Evolutionary conservation across 1,140 invertebrate genomes (phyloP), one percentile per base, ranked within the genome.

Genomic region (Acyrthosiphon pisum): DNA sequence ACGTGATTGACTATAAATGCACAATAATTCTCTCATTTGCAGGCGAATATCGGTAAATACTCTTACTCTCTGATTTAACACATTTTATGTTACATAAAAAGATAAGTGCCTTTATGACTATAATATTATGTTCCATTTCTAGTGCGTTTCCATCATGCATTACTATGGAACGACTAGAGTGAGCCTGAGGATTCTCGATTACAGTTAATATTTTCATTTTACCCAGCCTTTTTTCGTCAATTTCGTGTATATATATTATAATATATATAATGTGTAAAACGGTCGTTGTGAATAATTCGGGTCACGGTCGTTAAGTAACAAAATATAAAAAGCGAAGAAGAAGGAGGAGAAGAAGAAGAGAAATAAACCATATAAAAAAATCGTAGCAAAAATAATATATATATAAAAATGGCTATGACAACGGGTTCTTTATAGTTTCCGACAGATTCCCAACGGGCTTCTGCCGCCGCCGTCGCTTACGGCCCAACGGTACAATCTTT

Each of bases 341-440:
- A 84, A 26, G 22, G 0, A 41, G 37, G 3, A 41, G 37, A 41
- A 41, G 37, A 76, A 11, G 7, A 84, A 26, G 22, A 84, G 44
- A 41, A 84, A 41, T 41, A 41, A 30, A 44, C 22, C 37, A 26
- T 84, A 26, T 84, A 44, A 41, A 84, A 50, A 84, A 41, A 76
- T n/a, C 4, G n/a, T 76, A 76, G 60, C 30, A 68, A 68, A 68
- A 68, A 60, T 30, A 76, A 76, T 83, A 83, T 41, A 83, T 83
- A 41, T 83, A 83, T 83, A 83, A 46, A 91, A 46, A 35, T n/a
- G 60, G 26, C 46, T n/a, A n/a, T 68, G 14, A 76, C 68, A 76
- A 76, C 22, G 90, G 44, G 44, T 81, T 46, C 41, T 76, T 91
- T 91, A 91, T 76, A 91, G 60, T 91, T 46, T 35, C 90, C 60